These are phyloP conservation scores for Naja naja DNA, from an alignment of 2,113 vertebrate genomes.

Conservation along the genomic window DNA sequence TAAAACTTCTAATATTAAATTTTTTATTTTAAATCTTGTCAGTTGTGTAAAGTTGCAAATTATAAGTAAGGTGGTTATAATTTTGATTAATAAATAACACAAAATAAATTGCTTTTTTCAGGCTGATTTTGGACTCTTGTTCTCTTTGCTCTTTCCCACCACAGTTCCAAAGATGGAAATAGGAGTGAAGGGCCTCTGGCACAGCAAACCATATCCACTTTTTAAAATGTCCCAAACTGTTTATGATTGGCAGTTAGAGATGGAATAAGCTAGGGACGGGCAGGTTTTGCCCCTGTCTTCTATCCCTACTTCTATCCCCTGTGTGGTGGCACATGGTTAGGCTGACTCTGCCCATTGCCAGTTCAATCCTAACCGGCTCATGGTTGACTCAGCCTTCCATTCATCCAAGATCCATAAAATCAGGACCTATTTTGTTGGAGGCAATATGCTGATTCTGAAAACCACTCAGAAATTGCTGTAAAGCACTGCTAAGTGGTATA, in stretches of 20 bases:
- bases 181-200: background rate
- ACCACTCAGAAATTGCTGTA: background rate
- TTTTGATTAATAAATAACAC: background rate
- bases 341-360: background rate
- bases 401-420: background rate
- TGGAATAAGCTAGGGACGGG: background rate
- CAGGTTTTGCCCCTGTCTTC: background rate
- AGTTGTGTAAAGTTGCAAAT: background rate
- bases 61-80: background rate
- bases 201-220: background rate
- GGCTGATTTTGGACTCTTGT: background rate
- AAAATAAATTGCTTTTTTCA: background rate
- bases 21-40: background rate
- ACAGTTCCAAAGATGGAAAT: background rate
- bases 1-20: background rate
- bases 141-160: background rate
- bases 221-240: background rate
- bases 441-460: background rate
- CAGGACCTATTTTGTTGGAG: background rate
- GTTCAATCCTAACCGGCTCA: background rate
- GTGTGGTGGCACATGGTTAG: background rate
- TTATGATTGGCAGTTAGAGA: background rate
- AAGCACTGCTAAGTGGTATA: background rate
- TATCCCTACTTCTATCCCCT: background rate
- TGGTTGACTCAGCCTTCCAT: background rate